Percentiles rank a stretch among this genome's conserved stretches.
Conservation (phyloP, 2,113 vertebrate genomes). For the Alexandromys fortis region DNA sequence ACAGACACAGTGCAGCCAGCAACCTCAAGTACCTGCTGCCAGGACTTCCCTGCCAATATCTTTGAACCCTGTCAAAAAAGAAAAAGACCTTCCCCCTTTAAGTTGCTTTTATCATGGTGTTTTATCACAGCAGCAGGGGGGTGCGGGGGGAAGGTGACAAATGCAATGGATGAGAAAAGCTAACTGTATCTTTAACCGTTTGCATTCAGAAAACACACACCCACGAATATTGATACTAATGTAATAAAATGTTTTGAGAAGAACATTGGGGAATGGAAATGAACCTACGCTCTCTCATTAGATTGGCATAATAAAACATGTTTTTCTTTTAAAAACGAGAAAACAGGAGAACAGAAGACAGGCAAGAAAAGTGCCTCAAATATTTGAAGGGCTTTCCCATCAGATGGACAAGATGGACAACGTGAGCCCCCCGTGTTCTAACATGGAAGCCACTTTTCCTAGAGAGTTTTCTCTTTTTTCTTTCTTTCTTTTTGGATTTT, state of each 20-base stretch:
- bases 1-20: not conserved
- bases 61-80: not conserved
- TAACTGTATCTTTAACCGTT: constrained; percentile 43
- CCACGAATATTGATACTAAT: constrained; percentile 27
- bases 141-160: too few relatives aligned
- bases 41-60: not conserved
- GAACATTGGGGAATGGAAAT: not conserved
- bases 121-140: not conserved
- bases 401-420: not conserved
- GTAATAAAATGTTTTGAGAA: constrained; percentile 15
- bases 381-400: not conserved
- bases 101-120: not conserved
- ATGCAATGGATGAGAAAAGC: not conserved
- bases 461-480: too few relatives aligned
- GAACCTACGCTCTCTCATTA: constrained; percentile 20
- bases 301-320: not conserved
- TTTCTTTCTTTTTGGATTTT: too few relatives aligned
- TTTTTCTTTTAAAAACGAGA: not conserved
- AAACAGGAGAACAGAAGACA: not conserved
- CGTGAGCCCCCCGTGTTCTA: not conserved
- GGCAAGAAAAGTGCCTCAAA: not conserved
- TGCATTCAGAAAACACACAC: constrained; percentile 43
- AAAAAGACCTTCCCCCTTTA: not conserved
- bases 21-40: not conserved
- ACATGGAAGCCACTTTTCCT: too few relatives aligned